Evolutionary conservation across 1,140 invertebrate genomes (phyloP).

Genomic region (Penaeus japonicus): DNA sequence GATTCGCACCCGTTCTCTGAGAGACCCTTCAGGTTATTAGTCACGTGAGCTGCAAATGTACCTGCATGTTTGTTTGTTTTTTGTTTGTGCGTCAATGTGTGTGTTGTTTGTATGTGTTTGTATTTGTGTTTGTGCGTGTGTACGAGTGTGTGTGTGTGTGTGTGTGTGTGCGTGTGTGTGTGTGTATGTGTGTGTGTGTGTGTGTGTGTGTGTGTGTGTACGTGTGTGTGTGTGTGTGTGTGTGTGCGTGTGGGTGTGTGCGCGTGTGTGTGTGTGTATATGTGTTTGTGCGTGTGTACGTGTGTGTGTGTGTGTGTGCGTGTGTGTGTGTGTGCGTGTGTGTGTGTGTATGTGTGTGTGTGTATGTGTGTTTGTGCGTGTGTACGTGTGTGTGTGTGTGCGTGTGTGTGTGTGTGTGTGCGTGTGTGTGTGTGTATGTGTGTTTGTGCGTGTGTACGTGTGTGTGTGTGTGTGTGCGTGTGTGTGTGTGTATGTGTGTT

Average conservation of each 20-base stretch:
- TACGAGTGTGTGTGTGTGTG: not conserved
- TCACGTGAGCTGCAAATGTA: too few relatives aligned
- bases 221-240: not conserved
- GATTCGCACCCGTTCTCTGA: too few relatives aligned
- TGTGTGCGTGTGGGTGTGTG: not conserved
- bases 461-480: not conserved
- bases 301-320: not conserved
- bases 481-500: not conserved
- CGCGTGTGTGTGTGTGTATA: not conserved
- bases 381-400: not conserved
- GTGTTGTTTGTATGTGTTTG: too few relatives aligned
- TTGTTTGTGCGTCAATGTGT: too few relatives aligned
- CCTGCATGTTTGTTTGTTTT: too few relatives aligned
- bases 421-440: not conserved
- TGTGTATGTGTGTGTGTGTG: not conserved
- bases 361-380: not conserved
- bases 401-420: not conserved
- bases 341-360: not conserved
- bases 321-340: not conserved
- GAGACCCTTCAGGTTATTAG: too few relatives aligned
- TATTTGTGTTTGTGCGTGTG: not conserved
- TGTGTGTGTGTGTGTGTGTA: not conserved
- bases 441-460: not conserved
- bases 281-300: not conserved
- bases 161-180: not conserved